These are phyloP conservation scores for Gyrodactylus salaris DNA, from an alignment of 1,140 invertebrate species.

Conservation along the genomic window DNA sequence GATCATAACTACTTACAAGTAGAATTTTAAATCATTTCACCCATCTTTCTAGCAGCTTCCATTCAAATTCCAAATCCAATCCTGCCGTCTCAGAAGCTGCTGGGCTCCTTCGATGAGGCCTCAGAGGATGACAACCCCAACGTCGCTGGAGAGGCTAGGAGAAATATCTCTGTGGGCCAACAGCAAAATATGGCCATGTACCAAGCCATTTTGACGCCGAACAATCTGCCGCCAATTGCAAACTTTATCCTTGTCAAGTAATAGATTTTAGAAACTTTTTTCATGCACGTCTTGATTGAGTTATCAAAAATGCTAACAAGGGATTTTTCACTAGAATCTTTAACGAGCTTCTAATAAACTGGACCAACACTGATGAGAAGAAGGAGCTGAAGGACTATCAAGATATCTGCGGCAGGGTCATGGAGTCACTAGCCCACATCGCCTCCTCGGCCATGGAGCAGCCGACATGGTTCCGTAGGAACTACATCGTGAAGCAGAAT, in stretches of 20 bases:
- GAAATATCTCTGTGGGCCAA: too few species aligned
- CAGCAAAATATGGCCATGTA: too few species aligned
- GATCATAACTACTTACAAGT: too few species aligned
- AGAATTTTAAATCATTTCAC: too few species aligned
- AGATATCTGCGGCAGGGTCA: background rate
- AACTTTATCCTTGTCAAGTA: background rate
- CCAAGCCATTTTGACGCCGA: background rate
- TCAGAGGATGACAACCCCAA: too few species aligned
- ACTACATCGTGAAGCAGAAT: conserved; percentile 36
- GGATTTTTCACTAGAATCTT: background rate
- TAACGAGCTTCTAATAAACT: background rate
- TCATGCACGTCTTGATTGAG: too few species aligned
- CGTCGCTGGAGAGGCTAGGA: too few species aligned
- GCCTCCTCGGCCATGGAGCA: conserved; percentile 55
- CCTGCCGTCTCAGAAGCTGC: too few species aligned
- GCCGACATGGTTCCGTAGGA: conserved; percentile 54
- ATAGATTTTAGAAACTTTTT: too few species aligned
- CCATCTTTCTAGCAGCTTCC: too few species aligned
- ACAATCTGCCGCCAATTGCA: background rate
- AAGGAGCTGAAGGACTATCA: background rate
- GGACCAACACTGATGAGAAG: background rate
- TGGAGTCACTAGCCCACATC: conserved; percentile 22
- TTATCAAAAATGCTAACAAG: background rate
- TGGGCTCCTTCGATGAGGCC: too few species aligned
- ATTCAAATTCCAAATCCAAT: too few species aligned